Evolutionary conservation across 2,888 invertebrate species (phyloP).

Genomic region (Heliconius ethilla): DNA sequence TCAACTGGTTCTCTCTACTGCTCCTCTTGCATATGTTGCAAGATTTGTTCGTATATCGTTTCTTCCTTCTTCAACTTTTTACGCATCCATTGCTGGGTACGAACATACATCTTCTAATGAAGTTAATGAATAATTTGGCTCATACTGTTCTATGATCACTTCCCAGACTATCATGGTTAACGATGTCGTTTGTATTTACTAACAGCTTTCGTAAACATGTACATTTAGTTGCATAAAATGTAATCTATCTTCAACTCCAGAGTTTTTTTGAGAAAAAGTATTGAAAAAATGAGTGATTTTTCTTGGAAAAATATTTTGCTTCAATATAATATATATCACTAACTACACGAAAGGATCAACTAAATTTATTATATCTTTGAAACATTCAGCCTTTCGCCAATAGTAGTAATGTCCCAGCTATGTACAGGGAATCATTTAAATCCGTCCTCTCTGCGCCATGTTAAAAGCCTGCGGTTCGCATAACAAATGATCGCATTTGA

Average conservation of each 20-base stretch:
- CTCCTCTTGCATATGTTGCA: not conserved
- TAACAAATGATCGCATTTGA: conserved; percentile 47
- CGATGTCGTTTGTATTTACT: too few species aligned
- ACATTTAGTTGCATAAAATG: too few species aligned
- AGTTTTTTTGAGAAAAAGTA: not conserved
- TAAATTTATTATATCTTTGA: not conserved
- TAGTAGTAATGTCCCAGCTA: not conserved
- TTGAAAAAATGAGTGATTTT: not conserved
- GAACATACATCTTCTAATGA: not conserved
- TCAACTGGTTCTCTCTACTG: not conserved
- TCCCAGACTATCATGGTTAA: not conserved
- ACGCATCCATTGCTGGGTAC: not conserved
- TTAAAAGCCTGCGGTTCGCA: conserved; percentile 43
- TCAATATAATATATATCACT: not conserved
- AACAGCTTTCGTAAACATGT: too few species aligned
- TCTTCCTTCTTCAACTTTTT: not conserved
- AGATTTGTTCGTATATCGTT: not conserved
- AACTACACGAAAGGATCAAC: not conserved
- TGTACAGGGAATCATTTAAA: conserved; percentile 34
- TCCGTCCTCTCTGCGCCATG: conserved; percentile 39
- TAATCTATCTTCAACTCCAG: too few species aligned
- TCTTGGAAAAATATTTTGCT: too few species aligned
- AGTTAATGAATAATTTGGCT: not conserved
- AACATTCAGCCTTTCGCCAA: not conserved
- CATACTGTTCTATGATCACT: too few species aligned